phyloP scores from a whole-genome alignment of 2,888 invertebrate species.

The Hydraecia micacea region DNA sequence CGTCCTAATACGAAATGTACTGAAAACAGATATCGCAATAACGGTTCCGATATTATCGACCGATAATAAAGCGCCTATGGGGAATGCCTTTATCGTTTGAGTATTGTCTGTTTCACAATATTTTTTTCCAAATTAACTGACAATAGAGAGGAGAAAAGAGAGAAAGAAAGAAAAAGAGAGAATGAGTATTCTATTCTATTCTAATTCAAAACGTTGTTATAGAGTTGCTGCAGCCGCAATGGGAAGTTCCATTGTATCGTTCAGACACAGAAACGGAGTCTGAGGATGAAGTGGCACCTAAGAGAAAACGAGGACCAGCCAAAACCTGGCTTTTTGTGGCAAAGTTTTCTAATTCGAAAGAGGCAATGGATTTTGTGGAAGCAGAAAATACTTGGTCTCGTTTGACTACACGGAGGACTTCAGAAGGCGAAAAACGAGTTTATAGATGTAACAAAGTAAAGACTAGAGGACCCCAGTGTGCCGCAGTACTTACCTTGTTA shows the following conservation, averaged over 20 bases:
- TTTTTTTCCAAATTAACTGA: not conserved
- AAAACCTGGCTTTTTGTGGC: slow-evolving; percentile 4
- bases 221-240: not conserved
- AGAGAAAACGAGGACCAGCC: slow-evolving; percentile 5
- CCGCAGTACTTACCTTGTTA: slow-evolving; percentile 8
- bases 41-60: too few species aligned
- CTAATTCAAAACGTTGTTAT: not conserved
- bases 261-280: not conserved
- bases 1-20: too few species aligned
- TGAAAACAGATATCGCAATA: too few species aligned
- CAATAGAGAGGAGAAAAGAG: too few species aligned
- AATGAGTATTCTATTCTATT: too few species aligned
- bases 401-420: not conserved
- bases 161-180: too few species aligned
- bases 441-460: slow-evolving; percentile 17
- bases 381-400: slow-evolving; percentile 21
- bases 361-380: slow-evolving; percentile 1
- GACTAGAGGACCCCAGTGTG: slow-evolving; percentile 23
- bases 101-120: not conserved
- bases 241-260: not conserved
- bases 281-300: not conserved
- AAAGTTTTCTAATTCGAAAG: slow-evolving; percentile 3
- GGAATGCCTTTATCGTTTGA: not conserved
- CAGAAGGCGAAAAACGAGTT: slow-evolving; percentile 4
- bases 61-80: too few species aligned